Conservation (phyloP, 1,140 invertebrate species). For the Euura saliciscinereae region DNA sequence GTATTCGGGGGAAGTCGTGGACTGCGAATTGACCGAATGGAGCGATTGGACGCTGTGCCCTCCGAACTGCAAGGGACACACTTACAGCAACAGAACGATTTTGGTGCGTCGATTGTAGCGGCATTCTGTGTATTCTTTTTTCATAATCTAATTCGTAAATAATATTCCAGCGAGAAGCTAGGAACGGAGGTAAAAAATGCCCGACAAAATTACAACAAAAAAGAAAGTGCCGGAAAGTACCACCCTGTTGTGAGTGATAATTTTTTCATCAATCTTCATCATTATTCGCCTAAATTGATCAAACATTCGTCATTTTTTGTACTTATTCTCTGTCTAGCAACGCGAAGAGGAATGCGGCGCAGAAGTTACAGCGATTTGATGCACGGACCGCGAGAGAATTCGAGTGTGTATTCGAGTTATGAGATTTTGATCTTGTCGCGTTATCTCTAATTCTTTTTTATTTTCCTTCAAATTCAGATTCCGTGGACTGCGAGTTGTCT, state of each 20-base stretch:
- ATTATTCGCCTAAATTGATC: not conserved
- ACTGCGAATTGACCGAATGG: constrained; percentile 70
- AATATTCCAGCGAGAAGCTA: constrained; percentile 58
- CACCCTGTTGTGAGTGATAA: constrained; percentile 49
- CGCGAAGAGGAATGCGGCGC: constrained; percentile 14
- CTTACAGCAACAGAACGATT: constrained; percentile 54
- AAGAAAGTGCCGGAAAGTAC: constrained; percentile 58
- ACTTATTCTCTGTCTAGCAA: constrained; percentile 16
- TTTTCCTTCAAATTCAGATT: constrained; percentile 37
- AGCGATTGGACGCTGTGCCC: constrained; percentile 65
- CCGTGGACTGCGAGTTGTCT: constrained; percentile 64
- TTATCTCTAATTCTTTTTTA: constrained; percentile 29
- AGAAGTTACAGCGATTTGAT: constrained; percentile 33
- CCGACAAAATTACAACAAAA: constrained; percentile 64
- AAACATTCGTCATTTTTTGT: not conserved
- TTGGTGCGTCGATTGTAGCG: constrained; percentile 37
- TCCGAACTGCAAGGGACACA: constrained; percentile 66
- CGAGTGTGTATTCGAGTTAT: not conserved
- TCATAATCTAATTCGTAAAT: constrained; percentile 8
- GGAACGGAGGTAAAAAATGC: constrained; percentile 73
- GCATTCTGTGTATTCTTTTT: constrained; percentile 4
- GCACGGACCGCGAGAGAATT: constrained; percentile 8
- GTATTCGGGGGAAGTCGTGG: constrained; percentile 40
- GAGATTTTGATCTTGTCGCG: not conserved
- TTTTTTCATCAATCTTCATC: not conserved